Evolutionary conservation across 2,797 vertebrate genomes (phyloP), one percentile per base, ranked within the genome.

Genomic region (Mormyrops attenuatus): DNA sequence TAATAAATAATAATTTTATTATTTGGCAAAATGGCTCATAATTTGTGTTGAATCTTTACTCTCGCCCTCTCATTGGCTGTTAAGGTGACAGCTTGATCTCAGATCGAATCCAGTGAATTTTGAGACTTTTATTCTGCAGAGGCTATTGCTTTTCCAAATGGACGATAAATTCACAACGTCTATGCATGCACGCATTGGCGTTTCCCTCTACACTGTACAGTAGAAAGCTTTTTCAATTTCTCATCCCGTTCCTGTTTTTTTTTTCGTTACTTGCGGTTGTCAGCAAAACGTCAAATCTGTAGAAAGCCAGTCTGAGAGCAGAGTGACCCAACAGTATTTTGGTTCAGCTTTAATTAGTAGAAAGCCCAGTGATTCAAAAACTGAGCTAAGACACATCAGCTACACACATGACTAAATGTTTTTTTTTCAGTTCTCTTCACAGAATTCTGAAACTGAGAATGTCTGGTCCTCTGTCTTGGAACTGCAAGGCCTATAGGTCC

Each of bases 381-480:
- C 41, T 30, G 49, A 44, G 8, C 5, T 5, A 22, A 49, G 82
- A 52, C 47, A 49, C 80, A 84, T 3, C 80, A 20, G 17, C 53
- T 87, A 34, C 53, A 60, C 52, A 60, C 53, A 60, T 87, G 85
- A 60, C 22, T 87, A 87, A 22, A 85, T 52, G 1, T 1, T 87
- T 30, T 55, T 87, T 38, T 87, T 87, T 57, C 82, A 38, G 53
- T 87, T 87, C 85, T 53, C 53, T 11, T 38, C 50, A n/a, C 3
- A 53, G 26, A 57, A 8, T 60, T 87, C 50, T 87, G 52, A 60
- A 87, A 87, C 53, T 60, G 30, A 41, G 17, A 87, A 87, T 87
- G 85, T 60, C 52, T 87, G 85, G 34, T 38, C 22, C 26, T 60
- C 53, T 60, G 30, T 87, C 52, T 60, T 55, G 26, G 85, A 87